phyloP scores from a whole-genome alignment of 2,113 vertebrate genomes.

The Mus spicilegus region DNA sequence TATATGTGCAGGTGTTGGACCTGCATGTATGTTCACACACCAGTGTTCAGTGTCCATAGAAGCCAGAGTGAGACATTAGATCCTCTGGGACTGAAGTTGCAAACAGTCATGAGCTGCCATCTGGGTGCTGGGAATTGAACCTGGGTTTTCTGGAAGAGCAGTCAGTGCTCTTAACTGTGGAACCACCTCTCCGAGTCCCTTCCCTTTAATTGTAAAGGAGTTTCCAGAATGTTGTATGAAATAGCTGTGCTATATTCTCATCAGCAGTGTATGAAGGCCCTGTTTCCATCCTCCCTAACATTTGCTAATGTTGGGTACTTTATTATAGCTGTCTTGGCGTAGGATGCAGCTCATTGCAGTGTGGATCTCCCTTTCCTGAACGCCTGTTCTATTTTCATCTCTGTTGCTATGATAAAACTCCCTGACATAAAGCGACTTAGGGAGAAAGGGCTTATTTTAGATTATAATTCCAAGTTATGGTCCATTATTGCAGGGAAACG shows the following conservation, averaged over 20 bases:
- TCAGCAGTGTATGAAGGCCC: neutral
- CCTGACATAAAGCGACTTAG: neutral
- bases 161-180: neutral
- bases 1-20: neutral
- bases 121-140: neutral
- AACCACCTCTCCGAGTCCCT: neutral
- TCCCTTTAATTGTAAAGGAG: neutral
- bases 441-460: neutral
- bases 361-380: slow-evolving; percentile 45
- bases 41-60: neutral
- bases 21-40: neutral
- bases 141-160: neutral
- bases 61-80: neutral
- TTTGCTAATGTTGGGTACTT: neutral
- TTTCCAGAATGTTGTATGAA: neutral
- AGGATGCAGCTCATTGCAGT: neutral
- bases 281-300: slow-evolving; percentile 7
- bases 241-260: neutral
- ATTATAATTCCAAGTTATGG: neutral
- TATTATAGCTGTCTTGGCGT: neutral
- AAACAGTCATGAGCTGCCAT: neutral
- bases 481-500: neutral
- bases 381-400: neutral
- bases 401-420: neutral
- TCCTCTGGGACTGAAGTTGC: neutral